Base-by-base conservation (phyloP, 2,797 vertebrate species). In the Leptoclinus maculatus region DNA sequence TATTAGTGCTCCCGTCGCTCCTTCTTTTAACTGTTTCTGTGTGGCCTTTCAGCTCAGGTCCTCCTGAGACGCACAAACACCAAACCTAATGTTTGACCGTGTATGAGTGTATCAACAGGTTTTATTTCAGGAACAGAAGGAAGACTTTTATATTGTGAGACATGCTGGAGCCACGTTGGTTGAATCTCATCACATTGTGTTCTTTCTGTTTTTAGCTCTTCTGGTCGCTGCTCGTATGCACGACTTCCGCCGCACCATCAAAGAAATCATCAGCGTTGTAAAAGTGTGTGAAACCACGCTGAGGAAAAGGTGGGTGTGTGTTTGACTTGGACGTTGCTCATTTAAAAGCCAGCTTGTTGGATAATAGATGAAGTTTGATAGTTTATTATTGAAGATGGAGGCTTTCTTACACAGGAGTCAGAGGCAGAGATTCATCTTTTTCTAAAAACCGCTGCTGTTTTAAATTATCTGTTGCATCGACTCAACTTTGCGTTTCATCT, bases 241-340 rank as follows among this genome's bases (percentile, higher is more conserved):
- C 49, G 97, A 99, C 78, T 99, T 99, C 87, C 94, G 96, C 53
- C 96, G 97, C 13, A 99, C 98, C 1, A 90, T 97, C 78, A 99
- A 98, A 84, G 98, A 99, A 91, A 94, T 99, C 38, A 95, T 99
- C 81, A 77, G 94, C 0, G 95, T 99, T 41, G 98, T 99, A n/a
- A 99, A 99, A 94, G 98, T 99, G 83, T 99, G 98, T 66, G 97
- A 99, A 78, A 94, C 90, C 53, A 99, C 98, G 0, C 91, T 99
- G 12, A 95, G 96, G 21, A 99, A 97, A 94, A 97, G 97, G 98
- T 99, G 77, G 67, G 95, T 71, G 19, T 71, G 19, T 39, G 47
- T 49, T 29, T 39, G 41, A 32, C 23, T 39, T n/a, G 0, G 32
- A 47, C 25, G 4, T 54, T 27, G 10, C 47, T 41, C 23, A 38